phyloP scores from a whole-genome alignment of 2,113 vertebrate genomes.

The Glaucidium brasilianum region DNA sequence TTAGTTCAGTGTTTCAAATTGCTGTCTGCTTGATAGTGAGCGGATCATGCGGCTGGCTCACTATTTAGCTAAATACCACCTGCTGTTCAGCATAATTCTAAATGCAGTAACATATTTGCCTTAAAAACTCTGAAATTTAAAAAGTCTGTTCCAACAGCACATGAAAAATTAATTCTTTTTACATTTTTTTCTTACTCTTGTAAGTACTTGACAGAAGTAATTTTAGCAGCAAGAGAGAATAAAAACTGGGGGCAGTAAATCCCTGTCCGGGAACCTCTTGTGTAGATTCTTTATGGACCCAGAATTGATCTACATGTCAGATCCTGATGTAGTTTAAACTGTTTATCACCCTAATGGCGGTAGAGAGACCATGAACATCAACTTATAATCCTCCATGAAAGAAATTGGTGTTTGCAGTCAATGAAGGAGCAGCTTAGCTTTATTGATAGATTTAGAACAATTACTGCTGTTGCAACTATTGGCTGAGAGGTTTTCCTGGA shows the following conservation, averaged over 20 bases:
- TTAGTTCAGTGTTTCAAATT: conserved; percentile 61
- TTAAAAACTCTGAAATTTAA: conserved; percentile 47
- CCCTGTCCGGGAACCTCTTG: conserved; percentile 70
- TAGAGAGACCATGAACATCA: conserved; percentile 68
- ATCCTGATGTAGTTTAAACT: conserved; percentile 78
- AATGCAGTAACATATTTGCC: conserved; percentile 63
- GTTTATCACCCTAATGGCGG: conserved; percentile 82
- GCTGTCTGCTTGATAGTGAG: conserved; percentile 52
- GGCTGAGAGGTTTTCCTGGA: conserved; percentile 53
- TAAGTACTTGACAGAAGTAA: conserved; percentile 82
- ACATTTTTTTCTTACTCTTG: conserved; percentile 59
- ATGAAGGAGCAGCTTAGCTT: conserved; percentile 66
- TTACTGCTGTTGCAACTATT: conserved; percentile 66
- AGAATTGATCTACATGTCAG: conserved; percentile 83
- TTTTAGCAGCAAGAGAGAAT: conserved; percentile 77
- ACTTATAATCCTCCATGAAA: conserved; percentile 72
- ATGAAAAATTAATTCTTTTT: conserved; percentile 78
- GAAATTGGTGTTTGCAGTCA: conserved; percentile 73
- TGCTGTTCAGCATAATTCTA: conserved; percentile 57
- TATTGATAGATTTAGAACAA: conserved; percentile 75
- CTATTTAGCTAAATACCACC: conserved; percentile 32
- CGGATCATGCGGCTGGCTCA: not conserved
- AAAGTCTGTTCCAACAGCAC: conserved; percentile 48
- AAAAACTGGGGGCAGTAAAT: conserved; percentile 79
- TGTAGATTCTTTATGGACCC: conserved; percentile 79